phyloP scores from a whole-genome alignment of 2,113 vertebrate genomes.

The Rhinolophus sinicus region DNA sequence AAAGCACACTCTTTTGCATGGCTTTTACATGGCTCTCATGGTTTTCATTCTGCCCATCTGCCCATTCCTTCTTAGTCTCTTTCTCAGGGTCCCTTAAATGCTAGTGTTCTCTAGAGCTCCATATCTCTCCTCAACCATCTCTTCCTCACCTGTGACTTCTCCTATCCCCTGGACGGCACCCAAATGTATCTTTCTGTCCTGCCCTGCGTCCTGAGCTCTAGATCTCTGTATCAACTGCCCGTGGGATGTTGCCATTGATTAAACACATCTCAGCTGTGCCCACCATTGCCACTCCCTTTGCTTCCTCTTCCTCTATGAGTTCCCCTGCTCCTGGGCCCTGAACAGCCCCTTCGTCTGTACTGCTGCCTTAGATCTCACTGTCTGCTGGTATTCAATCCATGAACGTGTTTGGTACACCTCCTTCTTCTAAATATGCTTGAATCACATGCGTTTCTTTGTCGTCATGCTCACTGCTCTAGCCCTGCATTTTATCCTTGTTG shows the following conservation, averaged over 20 bases:
- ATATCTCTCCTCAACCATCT: background rate
- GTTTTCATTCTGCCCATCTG: background rate
- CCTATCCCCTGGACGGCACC: background rate
- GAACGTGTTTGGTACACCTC: background rate
- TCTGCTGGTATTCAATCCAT: background rate
- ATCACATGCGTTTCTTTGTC: background rate
- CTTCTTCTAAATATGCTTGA: background rate
- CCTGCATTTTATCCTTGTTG: background rate
- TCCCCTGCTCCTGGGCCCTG: background rate
- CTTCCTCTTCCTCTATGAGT: background rate
- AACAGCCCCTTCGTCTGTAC: background rate
- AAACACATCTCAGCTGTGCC: background rate
- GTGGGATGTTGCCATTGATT: background rate
- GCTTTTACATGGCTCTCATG: background rate
- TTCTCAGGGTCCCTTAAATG: background rate
- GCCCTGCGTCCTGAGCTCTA: background rate
- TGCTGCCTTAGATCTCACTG: background rate
- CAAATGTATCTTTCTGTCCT: background rate
- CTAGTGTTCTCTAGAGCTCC: background rate
- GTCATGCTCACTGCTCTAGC: background rate
- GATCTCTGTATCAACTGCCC: background rate
- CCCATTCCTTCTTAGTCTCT: background rate
- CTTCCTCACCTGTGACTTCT: background rate
- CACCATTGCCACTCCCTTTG: accelerated
- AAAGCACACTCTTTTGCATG: background rate